Base-by-base conservation (phyloP, 2,888 invertebrate genomes). In the Scrobipalpa costella region DNA sequence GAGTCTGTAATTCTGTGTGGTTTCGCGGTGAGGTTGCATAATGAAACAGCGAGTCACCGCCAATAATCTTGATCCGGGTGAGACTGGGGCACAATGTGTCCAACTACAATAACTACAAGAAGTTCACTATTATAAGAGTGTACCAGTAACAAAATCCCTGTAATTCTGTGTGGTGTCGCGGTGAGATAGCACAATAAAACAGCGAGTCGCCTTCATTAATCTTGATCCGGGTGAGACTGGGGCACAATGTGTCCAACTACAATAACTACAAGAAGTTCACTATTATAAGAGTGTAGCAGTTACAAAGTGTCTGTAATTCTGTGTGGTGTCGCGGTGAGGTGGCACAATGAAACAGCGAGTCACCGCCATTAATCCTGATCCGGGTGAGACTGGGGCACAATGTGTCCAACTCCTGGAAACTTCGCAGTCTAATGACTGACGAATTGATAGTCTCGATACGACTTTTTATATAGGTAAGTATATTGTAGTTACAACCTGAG, bases 341-440 rank as follows among this genome's bases (percentile, higher is more conserved):
- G 44, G 58, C 47, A 63, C 63, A 58, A 58, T 63, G 38, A 63
- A 49, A 57, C 50, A 38, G 49, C 58, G 58, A 73, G 70, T 76
- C 73, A 73, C 65, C 59, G 27, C 70, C 74, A 76, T 75, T 75
- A 71, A 76, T 75, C 70, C 70, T 70, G 68, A 74, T 74, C 74
- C 70, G 69, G 69, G 65, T 63, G 62, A 61, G 27, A 27, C 27
- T 27, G 27, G 27, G 27, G 27, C 61, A 62, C 49, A 63, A 63
- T 63, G 66, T 67, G 69, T 69, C 73, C 70, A 67, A 72, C 69
- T 67, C 36, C 21, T n/a, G 50, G 49, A 27, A 27, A 27, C 44
- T n/a, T 44, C 44, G 17, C 52, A 7, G 21, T 21, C n/a, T 55
- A 55, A 55, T 55, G 55, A 55, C 55, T 34, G 55, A 55, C 33